A percentile compares a stretch with the other conserved stretches of the same genome.
Evolutionary conservation across 2,888 invertebrate genomes (phyloP).

Genomic region (Podotricha telesiphe): DNA sequence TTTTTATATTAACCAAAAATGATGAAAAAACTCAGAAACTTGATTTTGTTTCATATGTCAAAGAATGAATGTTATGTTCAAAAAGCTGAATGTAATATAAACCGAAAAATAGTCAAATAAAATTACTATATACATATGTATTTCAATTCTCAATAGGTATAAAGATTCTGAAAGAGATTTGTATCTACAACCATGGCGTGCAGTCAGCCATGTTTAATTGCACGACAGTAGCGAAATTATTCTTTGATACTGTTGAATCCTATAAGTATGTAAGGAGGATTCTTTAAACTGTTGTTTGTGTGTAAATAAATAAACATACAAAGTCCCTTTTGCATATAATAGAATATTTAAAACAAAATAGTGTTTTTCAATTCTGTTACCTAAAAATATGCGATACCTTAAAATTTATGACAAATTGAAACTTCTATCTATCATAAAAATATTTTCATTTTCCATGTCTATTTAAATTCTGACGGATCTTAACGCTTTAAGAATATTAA

Average conservation of each 20-base stretch:
- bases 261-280: background rate
- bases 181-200: background rate
- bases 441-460: background rate
- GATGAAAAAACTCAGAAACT: background rate
- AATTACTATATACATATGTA: too few relatives aligned
- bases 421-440: background rate
- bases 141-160: too few relatives aligned
- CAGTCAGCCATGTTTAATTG: background rate
- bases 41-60: background rate
- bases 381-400: background rate
- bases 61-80: background rate
- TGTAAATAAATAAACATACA: background rate
- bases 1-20: too few relatives aligned
- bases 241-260: background rate
- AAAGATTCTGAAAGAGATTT: background rate
- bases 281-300: background rate
- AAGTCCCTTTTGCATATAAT: background rate
- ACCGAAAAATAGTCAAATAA: too few relatives aligned
- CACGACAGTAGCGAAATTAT: background rate
- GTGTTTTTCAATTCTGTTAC: too few relatives aligned
- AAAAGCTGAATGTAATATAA: too few relatives aligned
- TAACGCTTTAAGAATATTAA: conserved; percentile 10
- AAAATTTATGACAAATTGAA: background rate
- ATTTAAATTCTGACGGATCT: background rate
- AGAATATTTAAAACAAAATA: background rate